A percentile compares a stretch with the other conserved stretches of the same genome.
Evolutionary conservation across 2,888 invertebrate genomes (phyloP).

Genomic region (Chrysolina haemoptera): DNA sequence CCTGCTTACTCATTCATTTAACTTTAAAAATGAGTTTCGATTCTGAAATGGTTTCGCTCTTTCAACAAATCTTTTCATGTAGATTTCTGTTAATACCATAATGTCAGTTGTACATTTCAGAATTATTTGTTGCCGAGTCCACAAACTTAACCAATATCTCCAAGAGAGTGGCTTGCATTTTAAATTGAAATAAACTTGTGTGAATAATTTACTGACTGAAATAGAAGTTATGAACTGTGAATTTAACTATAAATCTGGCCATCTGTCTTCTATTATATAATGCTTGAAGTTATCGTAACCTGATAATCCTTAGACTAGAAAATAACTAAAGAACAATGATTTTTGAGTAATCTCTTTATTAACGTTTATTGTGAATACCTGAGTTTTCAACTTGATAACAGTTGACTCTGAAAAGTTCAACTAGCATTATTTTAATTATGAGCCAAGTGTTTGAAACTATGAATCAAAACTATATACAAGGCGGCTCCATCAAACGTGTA

Average conservation of each 20-base stretch:
- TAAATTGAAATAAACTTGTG: constrained; percentile 19
- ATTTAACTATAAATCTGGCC: constrained; percentile 11
- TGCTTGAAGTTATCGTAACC: too few species aligned
- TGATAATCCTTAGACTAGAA: neutral
- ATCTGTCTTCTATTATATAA: neutral
- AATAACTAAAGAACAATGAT: neutral
- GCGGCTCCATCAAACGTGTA: too few species aligned
- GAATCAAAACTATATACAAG: too few species aligned
- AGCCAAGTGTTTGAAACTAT: too few species aligned
- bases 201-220: constrained; percentile 18
- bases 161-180: neutral
- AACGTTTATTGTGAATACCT: too few species aligned
- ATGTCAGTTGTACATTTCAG: constrained; percentile 13
- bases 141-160: constrained; percentile 12
- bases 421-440: too few species aligned
- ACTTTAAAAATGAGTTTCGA: too few species aligned
- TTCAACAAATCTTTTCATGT: constrained; percentile 2
- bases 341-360: neutral
- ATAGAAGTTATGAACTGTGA: constrained; percentile 26
- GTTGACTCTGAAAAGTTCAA: too few species aligned
- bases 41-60: too few species aligned
- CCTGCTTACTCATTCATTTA: too few species aligned
- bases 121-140: constrained; percentile 15
- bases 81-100: constrained; percentile 14
- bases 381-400: too few species aligned